These are phyloP conservation scores for Danio choprae DNA, from an alignment of 2,797 vertebrate genomes.

Conservation along the genomic window DNA sequence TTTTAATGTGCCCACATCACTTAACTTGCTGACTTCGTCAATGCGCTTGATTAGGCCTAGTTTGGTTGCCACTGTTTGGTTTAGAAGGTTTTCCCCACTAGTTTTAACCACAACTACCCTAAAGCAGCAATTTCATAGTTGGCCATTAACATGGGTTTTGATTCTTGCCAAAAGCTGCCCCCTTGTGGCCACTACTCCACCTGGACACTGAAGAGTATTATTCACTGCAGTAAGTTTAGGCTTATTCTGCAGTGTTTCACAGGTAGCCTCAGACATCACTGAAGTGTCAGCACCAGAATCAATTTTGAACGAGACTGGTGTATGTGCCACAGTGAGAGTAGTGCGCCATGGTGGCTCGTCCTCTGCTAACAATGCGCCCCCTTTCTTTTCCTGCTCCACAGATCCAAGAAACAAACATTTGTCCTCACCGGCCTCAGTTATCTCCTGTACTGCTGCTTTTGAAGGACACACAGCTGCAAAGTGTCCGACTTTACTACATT, in stretches of 20 bases:
- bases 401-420: background rate
- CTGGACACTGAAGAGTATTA: constrained; percentile 34
- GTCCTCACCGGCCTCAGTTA: too few species aligned
- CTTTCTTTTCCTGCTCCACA: background rate
- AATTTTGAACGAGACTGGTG: constrained; percentile 31
- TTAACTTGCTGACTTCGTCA: too few species aligned
- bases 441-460: too few species aligned
- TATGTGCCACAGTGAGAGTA: background rate
- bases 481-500: too few species aligned
- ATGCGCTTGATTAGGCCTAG: too few species aligned
- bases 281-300: constrained; percentile 16
- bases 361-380: background rate
- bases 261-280: constrained; percentile 24
- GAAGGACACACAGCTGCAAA: too few species aligned
- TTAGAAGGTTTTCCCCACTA: constrained; percentile 4
- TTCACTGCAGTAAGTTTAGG: constrained; percentile 22
- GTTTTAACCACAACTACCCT: background rate
- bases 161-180: constrained; percentile 40
- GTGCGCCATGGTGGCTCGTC: constrained; percentile 32
- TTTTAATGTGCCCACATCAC: too few species aligned
- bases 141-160: constrained; percentile 14
- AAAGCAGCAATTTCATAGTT: constrained; percentile 11
- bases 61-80: too few species aligned
- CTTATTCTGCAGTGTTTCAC: constrained; percentile 10
- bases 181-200: background rate